phyloP scores from a whole-genome alignment of 2,888 invertebrate genomes.

The Merodon equestris region DNA sequence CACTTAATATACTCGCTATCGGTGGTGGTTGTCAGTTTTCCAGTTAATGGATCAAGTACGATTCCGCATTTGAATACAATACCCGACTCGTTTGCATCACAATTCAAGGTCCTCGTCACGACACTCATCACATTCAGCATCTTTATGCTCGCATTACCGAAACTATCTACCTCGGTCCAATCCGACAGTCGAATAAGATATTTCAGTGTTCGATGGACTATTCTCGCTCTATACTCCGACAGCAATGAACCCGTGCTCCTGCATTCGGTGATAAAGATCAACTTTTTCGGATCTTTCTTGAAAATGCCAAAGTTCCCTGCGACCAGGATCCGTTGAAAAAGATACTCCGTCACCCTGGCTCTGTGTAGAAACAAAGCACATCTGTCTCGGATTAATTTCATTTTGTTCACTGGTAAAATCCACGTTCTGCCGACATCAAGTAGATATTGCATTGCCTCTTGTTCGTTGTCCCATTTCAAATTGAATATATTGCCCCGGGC shows the following conservation, averaged over 20 bases:
- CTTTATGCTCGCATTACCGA: slow-evolving; percentile 73
- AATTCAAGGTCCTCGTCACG: background rate
- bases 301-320: slow-evolving; percentile 55
- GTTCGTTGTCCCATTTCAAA: slow-evolving; percentile 10
- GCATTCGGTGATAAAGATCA: background rate
- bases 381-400: slow-evolving; percentile 70
- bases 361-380: slow-evolving; percentile 72
- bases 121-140: slow-evolving; percentile 21
- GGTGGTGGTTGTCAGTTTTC: slow-evolving; percentile 79
- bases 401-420: slow-evolving; percentile 70
- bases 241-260: slow-evolving; percentile 26
- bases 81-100: slow-evolving; percentile 63
- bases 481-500: slow-evolving; percentile 19
- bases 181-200: slow-evolving; percentile 71
- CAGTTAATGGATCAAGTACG: slow-evolving; percentile 81
- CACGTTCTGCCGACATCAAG: slow-evolving; percentile 69
- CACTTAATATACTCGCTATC: slow-evolving; percentile 70
- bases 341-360: slow-evolving; percentile 51
- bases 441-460: slow-evolving; percentile 42
- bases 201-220: slow-evolving; percentile 69
- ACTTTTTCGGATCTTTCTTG: slow-evolving; percentile 31
- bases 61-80: slow-evolving; percentile 80
- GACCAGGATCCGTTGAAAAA: slow-evolving; percentile 70
- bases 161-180: slow-evolving; percentile 69
- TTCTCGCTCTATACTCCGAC: slow-evolving; percentile 71